These are phyloP conservation scores for Lissonota sp. DNA, from an alignment of 2,888 invertebrate genomes.

Conservation along the genomic window DNA sequence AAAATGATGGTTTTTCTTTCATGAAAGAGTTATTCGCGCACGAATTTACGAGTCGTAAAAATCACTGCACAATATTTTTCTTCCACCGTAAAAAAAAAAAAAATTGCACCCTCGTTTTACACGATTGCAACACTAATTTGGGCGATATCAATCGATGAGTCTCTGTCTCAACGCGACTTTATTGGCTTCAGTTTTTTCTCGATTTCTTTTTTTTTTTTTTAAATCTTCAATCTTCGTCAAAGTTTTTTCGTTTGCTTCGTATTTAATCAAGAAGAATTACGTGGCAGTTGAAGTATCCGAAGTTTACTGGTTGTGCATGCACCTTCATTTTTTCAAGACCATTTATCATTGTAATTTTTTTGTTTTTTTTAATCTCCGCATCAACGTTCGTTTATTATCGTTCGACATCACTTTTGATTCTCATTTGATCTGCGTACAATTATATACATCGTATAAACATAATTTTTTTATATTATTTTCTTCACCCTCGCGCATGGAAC, in stretches of 20 bases:
- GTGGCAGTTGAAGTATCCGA: conserved; percentile 66
- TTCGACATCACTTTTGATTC: conserved; percentile 70
- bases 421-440: conserved; percentile 73
- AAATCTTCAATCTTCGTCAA: conserved; percentile 24
- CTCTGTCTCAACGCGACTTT: conserved; percentile 51
- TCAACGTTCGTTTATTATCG: conserved; percentile 60
- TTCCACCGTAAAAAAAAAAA: conserved; percentile 44
- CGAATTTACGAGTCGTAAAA: conserved; percentile 36
- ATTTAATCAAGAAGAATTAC: conserved; percentile 33
- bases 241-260: conserved; percentile 34
- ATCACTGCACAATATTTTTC: conserved; percentile 58
- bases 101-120: conserved; percentile 43
- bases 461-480: conserved; percentile 49
- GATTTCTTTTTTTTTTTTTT: conserved; percentile 1
- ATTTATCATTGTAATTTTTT: conserved; percentile 67
- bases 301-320: conserved; percentile 79
- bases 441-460: conserved; percentile 80
- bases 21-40: conserved; percentile 33
- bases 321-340: conserved; percentile 79
- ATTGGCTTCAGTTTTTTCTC: conserved; percentile 16
- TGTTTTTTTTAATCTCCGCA: background rate
- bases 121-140: conserved; percentile 7
- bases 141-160: conserved; percentile 31
- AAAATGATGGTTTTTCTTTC: conserved; percentile 22
- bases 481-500: conserved; percentile 25